Evolutionary conservation across 1,140 invertebrate species (phyloP), one percentile per base, ranked within the genome.

Genomic region (Aricia agestis): DNA sequence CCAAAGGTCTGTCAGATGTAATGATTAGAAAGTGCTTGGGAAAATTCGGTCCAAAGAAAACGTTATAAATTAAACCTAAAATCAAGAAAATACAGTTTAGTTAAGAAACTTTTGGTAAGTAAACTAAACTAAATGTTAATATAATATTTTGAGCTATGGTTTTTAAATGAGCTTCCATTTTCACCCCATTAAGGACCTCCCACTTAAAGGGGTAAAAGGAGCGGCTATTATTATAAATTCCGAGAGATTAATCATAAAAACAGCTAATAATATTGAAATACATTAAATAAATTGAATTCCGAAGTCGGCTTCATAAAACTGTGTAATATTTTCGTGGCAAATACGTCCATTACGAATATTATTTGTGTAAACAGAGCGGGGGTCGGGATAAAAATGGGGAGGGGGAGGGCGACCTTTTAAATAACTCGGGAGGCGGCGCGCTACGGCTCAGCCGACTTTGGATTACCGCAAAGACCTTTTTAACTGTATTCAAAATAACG

Each of bases 321-420:
- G 45, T 52, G 45, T 52, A 52, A 52, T 52, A 52, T 52, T 52
- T 52, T 52, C 45, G 45, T 52, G 45, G 45, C 45, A 52, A 52
- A 52, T 52, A 52, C 45, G 45, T 52, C 45, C 45, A 52, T 52
- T 52, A 52, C 45, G 45, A 52, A 52, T 52, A 52, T 52, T 52
- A 52, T 52, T 52, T 52, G 45, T 52, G 45, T 52, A 52, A 52
- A 52, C 45, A 52, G 10, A 52, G 45, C 10, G 45, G 45, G 9
- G 13, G 6, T 0, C 6, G 45, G 45, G 45, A 3, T 11, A 11
- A 52, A 52, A 15, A 52, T 5, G 45, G 45, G 45, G 45, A 4
- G 11, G 45, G 13, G 45, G 42, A 45, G 42, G 42, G 4, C 42
- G 42, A 52, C 45, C 45, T 52, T 15, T 52, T 52, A 52, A 52